phyloP scores from a whole-genome alignment of 1,140 invertebrate genomes.

The Steinernema feltiae region DNA sequence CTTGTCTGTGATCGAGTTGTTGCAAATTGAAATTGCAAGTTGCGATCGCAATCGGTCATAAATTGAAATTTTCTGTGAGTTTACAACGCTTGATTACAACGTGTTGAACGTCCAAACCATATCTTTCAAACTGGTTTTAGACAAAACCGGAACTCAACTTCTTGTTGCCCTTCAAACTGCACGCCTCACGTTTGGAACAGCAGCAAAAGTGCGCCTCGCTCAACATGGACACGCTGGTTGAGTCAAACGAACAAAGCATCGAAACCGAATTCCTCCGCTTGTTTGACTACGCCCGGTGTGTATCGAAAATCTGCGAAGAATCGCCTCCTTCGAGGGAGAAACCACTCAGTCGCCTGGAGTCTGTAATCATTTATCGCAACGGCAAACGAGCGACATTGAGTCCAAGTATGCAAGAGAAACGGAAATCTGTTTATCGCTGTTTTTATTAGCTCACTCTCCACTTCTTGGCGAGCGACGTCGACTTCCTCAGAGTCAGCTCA shows the following conservation, averaged over 20 bases:
- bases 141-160: constrained; percentile 19
- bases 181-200: constrained; percentile 26
- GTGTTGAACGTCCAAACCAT: too few relatives aligned
- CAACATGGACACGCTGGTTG: constrained; percentile 20
- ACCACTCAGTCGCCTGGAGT: neutral
- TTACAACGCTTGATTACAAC: too few relatives aligned
- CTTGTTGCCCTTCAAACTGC: constrained; percentile 23
- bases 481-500: neutral
- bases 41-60: too few relatives aligned
- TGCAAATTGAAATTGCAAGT: too few relatives aligned
- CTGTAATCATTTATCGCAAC: neutral
- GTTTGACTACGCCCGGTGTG: constrained; percentile 17
- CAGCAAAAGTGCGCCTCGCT: neutral
- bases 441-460: neutral
- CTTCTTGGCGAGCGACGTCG: neutral
- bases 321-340: neutral
- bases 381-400: neutral
- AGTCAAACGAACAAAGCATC: constrained; percentile 18
- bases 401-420: neutral
- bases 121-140: constrained; percentile 13
- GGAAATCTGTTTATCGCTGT: neutral
- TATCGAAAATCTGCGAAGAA: neutral
- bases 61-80: too few relatives aligned
- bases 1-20: too few relatives aligned
- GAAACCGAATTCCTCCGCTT: constrained; percentile 16